phyloP scores from a whole-genome alignment of 1,140 invertebrate species.

The Dolichoris vasculosae region DNA sequence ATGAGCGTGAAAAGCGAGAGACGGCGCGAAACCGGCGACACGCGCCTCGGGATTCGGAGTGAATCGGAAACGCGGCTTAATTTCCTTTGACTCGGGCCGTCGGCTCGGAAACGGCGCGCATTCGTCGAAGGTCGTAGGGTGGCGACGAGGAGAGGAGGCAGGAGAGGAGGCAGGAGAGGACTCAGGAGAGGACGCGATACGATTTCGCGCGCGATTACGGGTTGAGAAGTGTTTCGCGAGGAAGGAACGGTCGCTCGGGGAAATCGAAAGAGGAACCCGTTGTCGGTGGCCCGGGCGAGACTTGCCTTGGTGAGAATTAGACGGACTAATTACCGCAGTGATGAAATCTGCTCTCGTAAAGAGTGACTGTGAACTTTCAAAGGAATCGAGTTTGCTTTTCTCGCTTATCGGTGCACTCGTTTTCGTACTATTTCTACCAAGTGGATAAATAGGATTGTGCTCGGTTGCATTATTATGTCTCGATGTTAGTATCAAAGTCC shows the following conservation, averaged over 20 bases:
- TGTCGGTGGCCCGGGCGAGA: neutral
- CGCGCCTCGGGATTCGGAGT: neutral
- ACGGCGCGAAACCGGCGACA: neutral
- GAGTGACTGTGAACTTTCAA: neutral
- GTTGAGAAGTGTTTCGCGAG: neutral
- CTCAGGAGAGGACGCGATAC: no score
- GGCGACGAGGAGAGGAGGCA: neutral
- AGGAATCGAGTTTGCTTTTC: neutral
- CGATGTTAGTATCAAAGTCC: neutral
- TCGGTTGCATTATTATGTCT: neutral
- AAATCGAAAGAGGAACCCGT: neutral
- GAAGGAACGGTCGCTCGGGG: neutral
- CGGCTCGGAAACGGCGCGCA: neutral
- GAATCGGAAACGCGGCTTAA: no score
- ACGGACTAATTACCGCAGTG: neutral
- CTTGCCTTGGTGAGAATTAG: slow-evolving; percentile 6
- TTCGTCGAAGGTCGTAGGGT: neutral
- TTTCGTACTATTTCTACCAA: neutral
- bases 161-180: neutral
- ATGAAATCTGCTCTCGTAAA: neutral
- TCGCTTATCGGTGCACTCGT: neutral
- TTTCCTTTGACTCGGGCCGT: no score
- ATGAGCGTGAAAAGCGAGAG: neutral
- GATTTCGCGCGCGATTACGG: neutral
- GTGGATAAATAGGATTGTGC: neutral